Evolutionary conservation across 2,888 invertebrate genomes (phyloP), one percentile per base, ranked within the genome.

Genomic region (Cantharis rufa): DNA sequence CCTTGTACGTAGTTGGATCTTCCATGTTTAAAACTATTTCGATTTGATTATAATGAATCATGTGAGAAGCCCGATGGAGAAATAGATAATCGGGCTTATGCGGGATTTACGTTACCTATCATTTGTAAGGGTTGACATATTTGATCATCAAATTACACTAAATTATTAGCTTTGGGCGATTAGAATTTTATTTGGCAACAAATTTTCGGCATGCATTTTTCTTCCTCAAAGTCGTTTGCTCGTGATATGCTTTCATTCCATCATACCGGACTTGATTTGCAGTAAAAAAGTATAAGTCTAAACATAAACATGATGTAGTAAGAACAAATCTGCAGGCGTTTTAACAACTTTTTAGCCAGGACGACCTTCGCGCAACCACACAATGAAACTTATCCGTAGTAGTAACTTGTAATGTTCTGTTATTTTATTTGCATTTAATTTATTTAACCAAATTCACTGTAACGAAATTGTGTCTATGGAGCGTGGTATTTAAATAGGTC

Each of bases 221-320:
- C 24, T 48, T 48, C 3, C 48, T 1, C 5, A n/a, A n/a, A n/a
- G 13, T 48, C n/a, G 0, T 7, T 48, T n/a, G n/a, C n/a, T 7
- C 7, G n/a, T n/a, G 48, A 7, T 48, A n/a, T 48, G 7, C 48
- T n/a, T n/a, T 7, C 48, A 48, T 48, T 48, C 48, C 48, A 48
- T 48, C 48, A 48, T 48, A n/a, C 48, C 48, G 48, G 48, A 48
- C 48, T 48, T 48, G n/a, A n/a, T 48, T n/a, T 48, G 48, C n/a
- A 48, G 48, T 48, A 48, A 48, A 48, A 48, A 48, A n/a, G 48
- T 48, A n/a, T n/a, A 48, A 48, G 48, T 48, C 64, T 66, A 66
- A 66, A 66, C 21, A 66, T 66, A 66, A 66, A 66, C 24, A 66
- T 66, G 64, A 66, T 66, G 64, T 66, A 66, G 64, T 24, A 66